Conservation (phyloP, 2,888 invertebrate genomes). For the Teinopalpus imperialis region DNA sequence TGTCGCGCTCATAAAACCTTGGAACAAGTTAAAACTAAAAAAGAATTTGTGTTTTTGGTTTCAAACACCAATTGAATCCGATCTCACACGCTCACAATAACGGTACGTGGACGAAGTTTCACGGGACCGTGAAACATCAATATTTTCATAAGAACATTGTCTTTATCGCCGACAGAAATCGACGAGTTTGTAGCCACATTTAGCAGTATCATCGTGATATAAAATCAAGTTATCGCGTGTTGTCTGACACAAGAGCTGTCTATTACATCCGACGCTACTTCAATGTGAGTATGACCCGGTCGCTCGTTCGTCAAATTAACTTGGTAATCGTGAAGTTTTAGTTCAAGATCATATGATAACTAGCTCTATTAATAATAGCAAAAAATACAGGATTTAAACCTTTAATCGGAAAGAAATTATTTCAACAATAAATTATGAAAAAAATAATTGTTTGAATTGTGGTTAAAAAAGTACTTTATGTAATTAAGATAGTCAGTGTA, state of each 20-base stretch:
- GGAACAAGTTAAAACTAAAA: no score
- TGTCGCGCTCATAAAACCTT: no score
- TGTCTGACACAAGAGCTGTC: constrained; percentile 52
- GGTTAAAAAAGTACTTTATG: no score
- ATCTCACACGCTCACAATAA: not conserved
- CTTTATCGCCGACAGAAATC: constrained; percentile 30
- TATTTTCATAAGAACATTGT: constrained; percentile 27
- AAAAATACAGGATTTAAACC: no score
- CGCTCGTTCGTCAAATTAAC: not conserved
- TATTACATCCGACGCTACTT: constrained; percentile 34
- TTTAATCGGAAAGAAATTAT: no score
- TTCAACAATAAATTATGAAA: no score
- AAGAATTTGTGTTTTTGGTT: no score
- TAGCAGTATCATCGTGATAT: constrained; percentile 58
- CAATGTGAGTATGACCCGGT: constrained; percentile 21
- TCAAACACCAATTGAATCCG: not conserved
- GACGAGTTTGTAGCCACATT: constrained; percentile 39
- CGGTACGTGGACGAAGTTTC: constrained; percentile 12
- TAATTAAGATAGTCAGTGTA: no score
- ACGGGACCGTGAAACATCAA: constrained; percentile 29
- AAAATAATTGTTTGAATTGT: no score
- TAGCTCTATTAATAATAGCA: no score
- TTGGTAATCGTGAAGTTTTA: not conserved
- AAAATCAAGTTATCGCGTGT: constrained; percentile 53
- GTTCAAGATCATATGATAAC: constrained; percentile 9